Base-by-base conservation (phyloP, 2,888 invertebrate genomes). In the Lamellibrachia satsuma region DNA sequence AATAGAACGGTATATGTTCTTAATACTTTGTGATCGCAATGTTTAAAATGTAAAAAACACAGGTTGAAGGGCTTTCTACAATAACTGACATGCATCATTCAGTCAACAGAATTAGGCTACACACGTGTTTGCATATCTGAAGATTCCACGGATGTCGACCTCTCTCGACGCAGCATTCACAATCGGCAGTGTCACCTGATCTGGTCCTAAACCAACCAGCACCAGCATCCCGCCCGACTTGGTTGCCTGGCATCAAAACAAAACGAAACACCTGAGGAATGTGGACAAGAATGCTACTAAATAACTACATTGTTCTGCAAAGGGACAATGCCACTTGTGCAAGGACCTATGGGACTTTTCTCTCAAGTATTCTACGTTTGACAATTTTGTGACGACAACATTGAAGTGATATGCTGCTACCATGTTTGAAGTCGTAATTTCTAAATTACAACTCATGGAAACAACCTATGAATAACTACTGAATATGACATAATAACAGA, bases 91-190 rank as follows among this genome's bases (percentile, higher is more conserved):
- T 22, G 22, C 6, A 2, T 75, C 15, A 75, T 22, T 75, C 15
- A 75, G 22, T 22, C 6, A 22, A 75, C 22, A 75, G n/a, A 75
- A n/a, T 52, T 57, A 55, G 39, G 39, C 11, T 92, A 94, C 95
- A 94, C 93, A 96, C 96, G 95, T 95, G 94, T 96, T 96, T 39
- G 95, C 98, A 96, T 99, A 99, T 96, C 99, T 97, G 97, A 99
- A 99, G 93, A 98, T 98, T 94, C 99, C 99, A 93, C 98, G 97
- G 94, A 99, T 98, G 97, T 99, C 99, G 11, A 99, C 98, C 97
- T 99, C 99, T 92, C 98, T 97, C 0, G 97, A 97, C 55, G 98
- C 97, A 3, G 98, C 98, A 95, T 98, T 97, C 0, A 98, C 97
- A 90, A 99, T 97, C 1, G 99, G 99, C 93, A 99, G 95, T 94